Base-by-base conservation (phyloP, 2,113 vertebrate genomes). In the Cynocephalus volans region DNA sequence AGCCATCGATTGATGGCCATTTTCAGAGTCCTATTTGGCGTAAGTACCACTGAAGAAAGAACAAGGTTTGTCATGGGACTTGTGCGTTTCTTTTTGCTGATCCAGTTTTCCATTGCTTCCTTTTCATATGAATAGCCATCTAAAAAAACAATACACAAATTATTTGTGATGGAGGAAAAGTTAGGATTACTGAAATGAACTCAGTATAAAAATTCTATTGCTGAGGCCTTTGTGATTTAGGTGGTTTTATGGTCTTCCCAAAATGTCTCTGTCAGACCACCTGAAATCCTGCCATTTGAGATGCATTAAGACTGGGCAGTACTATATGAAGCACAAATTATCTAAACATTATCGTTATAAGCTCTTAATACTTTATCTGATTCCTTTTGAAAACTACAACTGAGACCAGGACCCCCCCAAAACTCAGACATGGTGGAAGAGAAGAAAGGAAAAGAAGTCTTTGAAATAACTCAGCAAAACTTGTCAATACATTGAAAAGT, bases 11-110 rank as follows among this genome's bases (percentile, higher is more conserved):
- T 97, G 15, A 99, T 99, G 3, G 99, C 99, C 99, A 99, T 99
- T 98, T 99, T 99, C 65, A 99, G 98, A 10, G 99, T 99, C 97
- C 99, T 98, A 82, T 99, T 99, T 11, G 99, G 99, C 21, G 99
- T 99, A 65, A 99, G 99, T 80, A 99, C 65, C 3, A 98, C 98
- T 0, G 99, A 99, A 91, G 98, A 97, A 45, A 99, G 98, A 54
- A 99, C 99, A 50, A 99, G 99, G 96, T 99, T 99, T 3, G 99
- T 99, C 99, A 99, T 99, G 65, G 99, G 99, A 93, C 99, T 99
- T 7, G 99, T 99, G 10, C 99, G 99, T 97, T 99, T 99, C 97
- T 99, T 99, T 1, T 92, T 99, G 98, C 96, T 98, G 97, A 99
- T 99, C 99, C 99, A 99, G 7, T 98, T 99, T 97, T 99, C 99